A percentile compares a stretch with the other conserved stretches of the same genome.
These are phyloP conservation scores for Pegea sp. DNA, from an alignment of 23 tunicate species.

Conservation along the genomic window DNA sequence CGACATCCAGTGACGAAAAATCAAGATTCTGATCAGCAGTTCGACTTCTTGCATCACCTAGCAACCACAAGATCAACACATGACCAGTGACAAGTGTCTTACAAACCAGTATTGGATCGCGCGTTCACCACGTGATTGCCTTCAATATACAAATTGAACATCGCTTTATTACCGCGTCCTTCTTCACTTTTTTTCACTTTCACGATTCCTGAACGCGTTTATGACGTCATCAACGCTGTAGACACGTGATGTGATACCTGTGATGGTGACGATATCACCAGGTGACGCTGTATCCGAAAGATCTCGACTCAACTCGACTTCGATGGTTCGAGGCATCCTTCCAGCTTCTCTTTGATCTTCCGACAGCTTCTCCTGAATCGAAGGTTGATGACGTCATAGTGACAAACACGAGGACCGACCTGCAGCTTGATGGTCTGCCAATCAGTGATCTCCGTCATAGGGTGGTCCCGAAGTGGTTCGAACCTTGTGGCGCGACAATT, in stretches of 20 bases:
- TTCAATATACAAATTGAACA: conserved; percentile 68
- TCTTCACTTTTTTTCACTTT: conserved; percentile 71
- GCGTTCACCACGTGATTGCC: conserved; percentile 82
- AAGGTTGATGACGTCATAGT: neutral
- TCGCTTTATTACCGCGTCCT: conserved; percentile 39
- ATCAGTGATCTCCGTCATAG: conserved; percentile 70
- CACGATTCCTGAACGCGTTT: conserved; percentile 56
- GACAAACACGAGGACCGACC: conserved; percentile 2
- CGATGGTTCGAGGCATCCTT: conserved; percentile 79
- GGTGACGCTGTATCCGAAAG: conserved; percentile 79
- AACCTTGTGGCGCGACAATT: conserved; percentile 36
- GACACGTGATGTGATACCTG: conserved; percentile 16
- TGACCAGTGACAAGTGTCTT: neutral
- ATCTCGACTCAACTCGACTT: conserved; percentile 63
- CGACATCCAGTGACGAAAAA: conserved; percentile 34
- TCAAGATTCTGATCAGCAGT: conserved; percentile 38
- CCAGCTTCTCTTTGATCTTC: conserved; percentile 84
- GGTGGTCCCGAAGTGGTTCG: conserved; percentile 47
- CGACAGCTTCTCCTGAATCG: conserved; percentile 29
- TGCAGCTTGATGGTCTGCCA: conserved; percentile 67
- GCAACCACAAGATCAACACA: neutral
- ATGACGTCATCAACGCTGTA: too few species aligned
- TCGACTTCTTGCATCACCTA: conserved; percentile 38
- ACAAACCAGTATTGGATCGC: conserved; percentile 14
- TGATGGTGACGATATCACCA: conserved; percentile 86